phyloP scores from a whole-genome alignment of 2,888 invertebrate species.

The Hyposoter dolosus region DNA sequence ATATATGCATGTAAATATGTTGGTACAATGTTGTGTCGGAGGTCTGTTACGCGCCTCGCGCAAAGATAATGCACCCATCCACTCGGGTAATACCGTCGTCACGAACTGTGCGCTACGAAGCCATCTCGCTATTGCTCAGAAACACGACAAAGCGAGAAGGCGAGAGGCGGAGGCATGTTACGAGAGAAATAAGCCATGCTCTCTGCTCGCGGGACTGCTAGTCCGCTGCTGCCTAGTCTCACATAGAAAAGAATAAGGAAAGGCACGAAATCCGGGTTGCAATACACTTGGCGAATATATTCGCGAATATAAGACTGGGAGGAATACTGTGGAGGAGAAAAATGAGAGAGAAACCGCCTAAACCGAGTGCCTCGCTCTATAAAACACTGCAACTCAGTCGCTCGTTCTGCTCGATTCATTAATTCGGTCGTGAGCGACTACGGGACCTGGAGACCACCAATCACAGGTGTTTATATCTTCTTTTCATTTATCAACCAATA shows the following conservation, averaged over 20 bases:
- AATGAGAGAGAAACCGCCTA: conserved; percentile 27
- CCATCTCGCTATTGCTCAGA: conserved; percentile 59
- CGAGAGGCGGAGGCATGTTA: conserved; percentile 62
- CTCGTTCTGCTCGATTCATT: conserved; percentile 49
- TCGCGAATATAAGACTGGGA: not conserved
- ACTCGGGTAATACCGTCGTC: conserved; percentile 72
- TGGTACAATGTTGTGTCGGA: conserved; percentile 27
- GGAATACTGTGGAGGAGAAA: not conserved
- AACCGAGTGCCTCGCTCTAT: conserved; percentile 34
- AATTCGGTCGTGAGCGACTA: conserved; percentile 53
- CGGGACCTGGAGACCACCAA: conserved; percentile 28
- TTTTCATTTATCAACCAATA: conserved; percentile 55
- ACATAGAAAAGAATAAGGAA: conserved; percentile 51
- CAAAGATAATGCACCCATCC: conserved; percentile 73
- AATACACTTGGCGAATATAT: conserved; percentile 18
- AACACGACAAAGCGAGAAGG: conserved; percentile 13
- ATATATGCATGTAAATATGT: conserved; percentile 7
- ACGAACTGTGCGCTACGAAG: conserved; percentile 72
- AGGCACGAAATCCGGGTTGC: conserved; percentile 60
- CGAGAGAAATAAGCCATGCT: conserved; percentile 62
- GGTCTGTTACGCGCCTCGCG: conserved; percentile 65
- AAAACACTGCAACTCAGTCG: conserved; percentile 34
- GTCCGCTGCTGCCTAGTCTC: not conserved
- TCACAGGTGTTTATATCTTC: conserved; percentile 58
- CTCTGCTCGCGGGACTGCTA: conserved; percentile 20